A percentile compares a stretch with the other conserved stretches of the same genome.
phyloP scores from a whole-genome alignment of 2,797 vertebrate species.

The Rhinogobio ventralis region DNA sequence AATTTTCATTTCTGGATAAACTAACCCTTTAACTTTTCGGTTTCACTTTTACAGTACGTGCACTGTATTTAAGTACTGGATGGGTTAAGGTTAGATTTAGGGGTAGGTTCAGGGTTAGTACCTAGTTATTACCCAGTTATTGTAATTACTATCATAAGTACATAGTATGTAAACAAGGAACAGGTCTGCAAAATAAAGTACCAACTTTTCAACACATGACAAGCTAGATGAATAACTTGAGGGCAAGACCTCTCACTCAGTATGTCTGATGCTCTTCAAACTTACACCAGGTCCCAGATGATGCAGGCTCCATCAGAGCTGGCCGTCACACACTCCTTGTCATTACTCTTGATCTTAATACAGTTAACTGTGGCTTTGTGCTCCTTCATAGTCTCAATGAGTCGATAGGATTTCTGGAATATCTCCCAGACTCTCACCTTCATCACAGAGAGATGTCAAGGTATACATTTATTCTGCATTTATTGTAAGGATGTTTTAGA shows the following conservation, averaged over 20 bases:
- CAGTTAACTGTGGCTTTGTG: slow-evolving; percentile 83
- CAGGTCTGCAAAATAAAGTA: no score
- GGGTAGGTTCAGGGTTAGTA: no score
- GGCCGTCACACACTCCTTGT: slow-evolving; percentile 85
- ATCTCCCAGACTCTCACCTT: slow-evolving; percentile 89
- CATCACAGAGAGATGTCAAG: neutral
- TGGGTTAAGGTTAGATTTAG: no score
- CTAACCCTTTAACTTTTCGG: no score
- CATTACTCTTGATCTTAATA: slow-evolving; percentile 84
- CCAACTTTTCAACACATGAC: neutral
- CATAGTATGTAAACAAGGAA: no score
- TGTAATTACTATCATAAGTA: no score
- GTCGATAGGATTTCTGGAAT: slow-evolving; percentile 68
- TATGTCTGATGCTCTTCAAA: slow-evolving; percentile 20
- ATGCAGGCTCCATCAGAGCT: slow-evolving; percentile 88
- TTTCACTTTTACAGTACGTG: no score
- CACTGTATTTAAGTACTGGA: no score
- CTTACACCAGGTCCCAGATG: slow-evolving; percentile 93
- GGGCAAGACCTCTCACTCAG: neutral
- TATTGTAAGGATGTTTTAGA: neutral
- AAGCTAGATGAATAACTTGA: neutral
- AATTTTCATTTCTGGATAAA: no score
- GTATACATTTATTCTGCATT: slow-evolving; percentile 9
- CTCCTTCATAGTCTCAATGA: slow-evolving; percentile 83
- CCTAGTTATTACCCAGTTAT: no score